Conservation (phyloP, 2,888 invertebrate genomes). For the Rhamphomyia laevipes region DNA sequence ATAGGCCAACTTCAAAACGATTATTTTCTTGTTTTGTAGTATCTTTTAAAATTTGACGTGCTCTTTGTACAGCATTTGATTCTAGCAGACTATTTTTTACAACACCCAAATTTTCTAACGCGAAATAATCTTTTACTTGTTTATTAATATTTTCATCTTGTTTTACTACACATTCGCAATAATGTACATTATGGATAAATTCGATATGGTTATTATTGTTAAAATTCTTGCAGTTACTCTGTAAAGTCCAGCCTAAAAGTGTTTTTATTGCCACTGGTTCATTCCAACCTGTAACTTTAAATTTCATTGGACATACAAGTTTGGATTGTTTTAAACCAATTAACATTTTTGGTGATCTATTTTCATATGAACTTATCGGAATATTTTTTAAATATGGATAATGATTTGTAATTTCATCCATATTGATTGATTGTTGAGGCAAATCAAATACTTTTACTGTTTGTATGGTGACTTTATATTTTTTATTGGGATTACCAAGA, state of each 20-base stretch:
- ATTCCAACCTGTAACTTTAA: not conserved
- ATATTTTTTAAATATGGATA: slow-evolving; percentile 6
- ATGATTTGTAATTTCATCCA: not conserved
- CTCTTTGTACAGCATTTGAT: slow-evolving; percentile 8
- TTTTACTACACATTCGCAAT: not conserved
- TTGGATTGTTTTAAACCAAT: slow-evolving; percentile 5
- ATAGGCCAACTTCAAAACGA: slow-evolving; percentile 15
- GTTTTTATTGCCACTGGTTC: slow-evolving; percentile 6
- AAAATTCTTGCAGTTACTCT: not conserved
- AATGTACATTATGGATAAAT: slow-evolving; percentile 4
- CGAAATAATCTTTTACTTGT: slow-evolving; percentile 3
- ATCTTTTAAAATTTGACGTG: slow-evolving; percentile 8
- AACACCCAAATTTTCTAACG: slow-evolving; percentile 4
- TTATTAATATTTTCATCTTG: slow-evolving; percentile 5
- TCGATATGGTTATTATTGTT: too few species aligned
- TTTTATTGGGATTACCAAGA: not conserved
- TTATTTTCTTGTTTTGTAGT: slow-evolving; percentile 8
- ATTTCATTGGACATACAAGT: not conserved
- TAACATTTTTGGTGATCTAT: slow-evolving; percentile 7
- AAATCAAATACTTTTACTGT: not conserved
- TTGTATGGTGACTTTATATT: not conserved
- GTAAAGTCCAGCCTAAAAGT: slow-evolving; percentile 7
- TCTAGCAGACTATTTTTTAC: slow-evolving; percentile 1
- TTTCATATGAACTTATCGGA: slow-evolving; percentile 9
- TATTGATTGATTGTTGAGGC: not conserved